A percentile compares a stretch with the other conserved stretches of the same genome.
Evolutionary conservation across 2,888 invertebrate species (phyloP).

Genomic region (Amphipyra berbera): DNA sequence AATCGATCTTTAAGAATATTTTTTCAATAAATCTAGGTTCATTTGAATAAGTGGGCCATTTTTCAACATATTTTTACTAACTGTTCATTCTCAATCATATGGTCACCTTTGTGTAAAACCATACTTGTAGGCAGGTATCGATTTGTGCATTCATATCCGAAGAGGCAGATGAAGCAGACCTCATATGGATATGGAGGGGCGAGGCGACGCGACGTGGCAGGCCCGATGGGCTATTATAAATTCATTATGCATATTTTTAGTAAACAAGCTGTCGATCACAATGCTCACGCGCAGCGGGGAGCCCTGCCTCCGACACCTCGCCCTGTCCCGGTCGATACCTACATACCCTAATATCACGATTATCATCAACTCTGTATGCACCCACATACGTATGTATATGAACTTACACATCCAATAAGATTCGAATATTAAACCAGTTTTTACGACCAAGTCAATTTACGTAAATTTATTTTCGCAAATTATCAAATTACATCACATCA

Average conservation of each 20-base stretch:
- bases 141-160: slow-evolving; percentile 55
- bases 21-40: slow-evolving; percentile 15
- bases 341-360: slow-evolving; percentile 76
- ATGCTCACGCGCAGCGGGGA: slow-evolving; percentile 84
- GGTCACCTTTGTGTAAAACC: slow-evolving; percentile 5
- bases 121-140: slow-evolving; percentile 21
- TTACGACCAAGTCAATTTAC: slow-evolving; percentile 72
- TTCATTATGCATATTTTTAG: slow-evolving; percentile 90
- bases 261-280: slow-evolving; percentile 90
- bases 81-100: slow-evolving; percentile 4
- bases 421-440: slow-evolving; percentile 75
- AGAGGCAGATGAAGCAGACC: slow-evolving; percentile 62
- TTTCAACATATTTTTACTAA: slow-evolving; percentile 6
- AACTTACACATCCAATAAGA: slow-evolving; percentile 57
- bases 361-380: slow-evolving; percentile 70
- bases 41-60: slow-evolving; percentile 6
- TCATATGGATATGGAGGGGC: slow-evolving; percentile 67
- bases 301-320: slow-evolving; percentile 83
- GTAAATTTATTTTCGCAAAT: slow-evolving; percentile 81
- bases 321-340: slow-evolving; percentile 71
- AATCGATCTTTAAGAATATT: slow-evolving; percentile 22
- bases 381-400: slow-evolving; percentile 48
- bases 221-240: slow-evolving; percentile 85
- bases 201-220: slow-evolving; percentile 75
- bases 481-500: slow-evolving; percentile 86